Percentiles rank a stretch among this genome's conserved stretches.
phyloP scores from a whole-genome alignment of 2,797 vertebrate species.

The Falco berigora region DNA sequence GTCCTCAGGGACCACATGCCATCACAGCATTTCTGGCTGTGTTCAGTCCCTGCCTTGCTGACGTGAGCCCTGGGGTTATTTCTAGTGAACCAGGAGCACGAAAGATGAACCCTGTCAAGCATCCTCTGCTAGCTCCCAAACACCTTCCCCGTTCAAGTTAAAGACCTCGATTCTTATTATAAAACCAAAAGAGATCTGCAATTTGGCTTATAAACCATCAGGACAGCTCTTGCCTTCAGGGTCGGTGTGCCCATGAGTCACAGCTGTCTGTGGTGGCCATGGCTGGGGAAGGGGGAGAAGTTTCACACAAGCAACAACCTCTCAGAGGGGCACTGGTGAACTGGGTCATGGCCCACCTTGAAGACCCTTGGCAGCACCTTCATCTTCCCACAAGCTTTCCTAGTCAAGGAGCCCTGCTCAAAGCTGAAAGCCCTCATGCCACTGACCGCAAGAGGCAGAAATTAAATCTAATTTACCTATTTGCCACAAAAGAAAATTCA shows the following conservation, averaged over 20 bases:
- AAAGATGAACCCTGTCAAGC: not conserved
- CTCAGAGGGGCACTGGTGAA: not conserved
- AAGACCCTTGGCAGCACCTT: not conserved
- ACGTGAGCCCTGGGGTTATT: not conserved
- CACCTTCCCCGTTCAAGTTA: not conserved
- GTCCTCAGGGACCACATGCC: not conserved
- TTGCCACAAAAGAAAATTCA: not conserved
- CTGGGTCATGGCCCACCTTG: not conserved
- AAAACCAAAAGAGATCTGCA: not conserved
- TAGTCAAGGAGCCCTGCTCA: not conserved
- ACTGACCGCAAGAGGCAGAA: not conserved
- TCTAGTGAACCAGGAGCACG: not conserved
- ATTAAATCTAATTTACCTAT: fast-evolving
- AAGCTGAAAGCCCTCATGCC: not conserved
- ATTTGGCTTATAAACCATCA: not conserved
- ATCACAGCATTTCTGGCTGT: not conserved
- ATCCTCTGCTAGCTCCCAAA: not conserved
- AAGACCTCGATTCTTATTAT: not conserved
- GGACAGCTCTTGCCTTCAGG: not conserved
- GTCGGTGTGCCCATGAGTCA: not conserved
- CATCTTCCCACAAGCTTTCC: not conserved
- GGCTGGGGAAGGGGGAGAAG: fast-evolving
- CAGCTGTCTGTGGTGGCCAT: not conserved
- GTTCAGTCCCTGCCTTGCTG: not conserved
- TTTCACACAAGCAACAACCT: not conserved